phyloP scores from a whole-genome alignment of 2,113 vertebrate genomes.

The Rhynchopsitta pachyrhyncha region DNA sequence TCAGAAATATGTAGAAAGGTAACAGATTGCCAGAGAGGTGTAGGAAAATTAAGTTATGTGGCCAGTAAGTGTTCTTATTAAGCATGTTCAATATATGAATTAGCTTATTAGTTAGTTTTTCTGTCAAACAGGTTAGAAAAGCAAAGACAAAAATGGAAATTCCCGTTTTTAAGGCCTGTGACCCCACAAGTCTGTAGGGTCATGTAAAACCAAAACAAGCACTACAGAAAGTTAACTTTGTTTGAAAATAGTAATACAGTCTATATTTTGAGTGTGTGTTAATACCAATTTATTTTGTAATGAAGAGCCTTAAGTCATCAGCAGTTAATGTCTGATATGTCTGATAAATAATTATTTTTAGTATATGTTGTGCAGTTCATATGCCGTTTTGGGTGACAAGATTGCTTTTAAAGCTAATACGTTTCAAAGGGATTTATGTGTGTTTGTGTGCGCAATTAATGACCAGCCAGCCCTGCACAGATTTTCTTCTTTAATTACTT shows the following conservation, averaged over 20 bases:
- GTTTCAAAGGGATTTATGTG: not conserved
- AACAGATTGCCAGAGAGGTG: not conserved
- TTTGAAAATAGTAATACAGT: not conserved
- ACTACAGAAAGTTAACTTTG: not conserved
- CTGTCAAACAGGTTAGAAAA: not conserved
- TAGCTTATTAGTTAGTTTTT: not conserved
- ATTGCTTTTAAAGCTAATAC: constrained; percentile 2
- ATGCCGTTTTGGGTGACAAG: not conserved
- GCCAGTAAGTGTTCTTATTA: not conserved
- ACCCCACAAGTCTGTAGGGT: not conserved
- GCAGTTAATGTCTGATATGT: not conserved
- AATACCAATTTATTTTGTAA: not conserved
- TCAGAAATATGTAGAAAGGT: not conserved
- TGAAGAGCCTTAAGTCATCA: not conserved
- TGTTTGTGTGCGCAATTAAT: not conserved
- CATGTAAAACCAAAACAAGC: not conserved
- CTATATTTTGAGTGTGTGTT: not conserved
- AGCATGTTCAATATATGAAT: not conserved
- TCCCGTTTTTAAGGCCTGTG: not conserved
- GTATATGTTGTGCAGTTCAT: not conserved
- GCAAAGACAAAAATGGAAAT: not conserved
- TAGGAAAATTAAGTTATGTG: not conserved
- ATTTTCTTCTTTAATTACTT: not conserved
- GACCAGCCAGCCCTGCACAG: not conserved
- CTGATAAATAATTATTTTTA: not conserved